Conservation (phyloP, 2,888 invertebrate genomes). For the Hirtodrosophila confusa region DNA sequence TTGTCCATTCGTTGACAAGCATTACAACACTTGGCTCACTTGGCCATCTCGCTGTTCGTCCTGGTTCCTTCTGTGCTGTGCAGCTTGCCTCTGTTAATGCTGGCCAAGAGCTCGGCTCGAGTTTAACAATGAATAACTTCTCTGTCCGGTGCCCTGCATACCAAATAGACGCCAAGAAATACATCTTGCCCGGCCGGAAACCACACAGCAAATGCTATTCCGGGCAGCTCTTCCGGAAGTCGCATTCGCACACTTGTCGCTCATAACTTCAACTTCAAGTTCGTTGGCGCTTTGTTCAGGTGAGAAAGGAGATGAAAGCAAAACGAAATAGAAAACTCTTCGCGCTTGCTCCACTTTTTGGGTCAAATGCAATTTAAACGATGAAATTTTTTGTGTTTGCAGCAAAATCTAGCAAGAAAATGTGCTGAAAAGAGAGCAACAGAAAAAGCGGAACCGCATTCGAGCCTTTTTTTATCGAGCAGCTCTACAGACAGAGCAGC, state of each 20-base stretch:
- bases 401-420: constrained; percentile 62
- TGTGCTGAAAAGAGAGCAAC: constrained; percentile 66
- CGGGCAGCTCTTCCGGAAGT: constrained; percentile 47
- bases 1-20: constrained; percentile 5
- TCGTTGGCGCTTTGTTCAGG: constrained; percentile 47
- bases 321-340: constrained; percentile 59
- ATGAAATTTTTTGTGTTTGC: constrained; percentile 43
- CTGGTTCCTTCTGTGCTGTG: constrained; percentile 16
- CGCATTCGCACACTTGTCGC: constrained; percentile 75
- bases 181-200: constrained; percentile 41
- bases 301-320: constrained; percentile 33
- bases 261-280: constrained; percentile 63
- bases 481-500: constrained; percentile 42
- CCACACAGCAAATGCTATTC: constrained; percentile 37
- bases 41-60: no score
- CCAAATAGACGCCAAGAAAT: constrained; percentile 45
- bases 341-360: constrained; percentile 55
- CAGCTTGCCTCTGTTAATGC: constrained; percentile 10
- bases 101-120: constrained; percentile 22
- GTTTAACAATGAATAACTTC: constrained; percentile 58
- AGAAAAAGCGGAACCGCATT: constrained; percentile 74
- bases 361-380: constrained; percentile 66
- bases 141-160: constrained; percentile 34
- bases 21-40: constrained; percentile 11
- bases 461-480: constrained; percentile 75